A percentile compares a stretch with the other conserved stretches of the same genome.
Conservation (phyloP, 2,888 invertebrate species). For the Nezara viridula region DNA sequence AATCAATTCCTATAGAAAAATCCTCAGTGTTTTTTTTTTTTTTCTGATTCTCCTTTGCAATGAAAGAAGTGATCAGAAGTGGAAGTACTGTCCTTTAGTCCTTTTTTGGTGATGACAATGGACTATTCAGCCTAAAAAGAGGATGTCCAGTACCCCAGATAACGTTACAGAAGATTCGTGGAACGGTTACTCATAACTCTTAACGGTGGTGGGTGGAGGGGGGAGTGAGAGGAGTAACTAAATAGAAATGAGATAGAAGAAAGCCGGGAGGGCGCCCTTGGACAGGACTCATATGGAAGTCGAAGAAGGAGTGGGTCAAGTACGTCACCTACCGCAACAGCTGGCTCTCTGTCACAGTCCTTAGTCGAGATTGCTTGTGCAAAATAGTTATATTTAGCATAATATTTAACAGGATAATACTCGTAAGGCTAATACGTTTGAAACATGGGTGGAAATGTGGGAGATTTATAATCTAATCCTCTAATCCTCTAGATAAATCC, state of each 20-base stretch:
- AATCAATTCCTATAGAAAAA: too few relatives aligned
- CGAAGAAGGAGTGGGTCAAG: conserved; percentile 55
- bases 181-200: not conserved
- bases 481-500: too few relatives aligned
- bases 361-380: not conserved
- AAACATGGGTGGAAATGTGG: not conserved
- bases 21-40: too few relatives aligned
- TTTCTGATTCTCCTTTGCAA: too few relatives aligned
- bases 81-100: not conserved
- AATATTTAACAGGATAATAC: not conserved
- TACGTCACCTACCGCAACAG: conserved; percentile 53
- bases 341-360: not conserved
- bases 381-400: not conserved
- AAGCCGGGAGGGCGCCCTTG: conserved; percentile 50
- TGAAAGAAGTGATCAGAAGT: not conserved
- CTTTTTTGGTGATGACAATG: not conserved
- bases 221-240: conserved; percentile 24
- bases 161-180: not conserved
- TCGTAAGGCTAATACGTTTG: not conserved
- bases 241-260: conserved; percentile 49
- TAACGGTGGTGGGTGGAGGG: not conserved
- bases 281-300: conserved; percentile 51
- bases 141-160: not conserved
- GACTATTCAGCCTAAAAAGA: not conserved
- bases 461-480: too few relatives aligned